Evolutionary conservation across 2,113 vertebrate species (phyloP).

Genomic region (Irena cyanogastra): DNA sequence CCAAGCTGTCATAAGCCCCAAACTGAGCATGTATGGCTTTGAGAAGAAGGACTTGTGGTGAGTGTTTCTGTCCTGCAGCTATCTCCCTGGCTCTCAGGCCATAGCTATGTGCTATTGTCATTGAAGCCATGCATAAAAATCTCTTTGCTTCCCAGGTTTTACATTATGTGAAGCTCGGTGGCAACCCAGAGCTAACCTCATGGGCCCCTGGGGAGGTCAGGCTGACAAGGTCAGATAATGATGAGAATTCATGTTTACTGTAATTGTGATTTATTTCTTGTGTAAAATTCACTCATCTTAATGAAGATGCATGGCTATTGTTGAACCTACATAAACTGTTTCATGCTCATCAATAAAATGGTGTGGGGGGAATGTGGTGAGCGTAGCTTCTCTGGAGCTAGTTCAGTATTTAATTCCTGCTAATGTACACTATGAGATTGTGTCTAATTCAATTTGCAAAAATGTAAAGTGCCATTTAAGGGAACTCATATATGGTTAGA

Average conservation of each 20-base stretch:
- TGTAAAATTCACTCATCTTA: neutral
- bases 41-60: neutral
- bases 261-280: conserved; percentile 20
- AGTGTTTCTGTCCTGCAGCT: neutral
- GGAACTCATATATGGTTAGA: neutral
- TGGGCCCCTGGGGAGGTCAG: neutral
- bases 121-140: neutral
- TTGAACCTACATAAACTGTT: neutral
- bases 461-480: conserved; percentile 10
- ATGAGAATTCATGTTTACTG: conserved; percentile 8
- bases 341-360: conserved; percentile 2
- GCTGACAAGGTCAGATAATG: neutral
- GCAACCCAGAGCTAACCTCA: neutral
- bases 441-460: conserved; percentile 49
- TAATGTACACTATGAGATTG: neutral
- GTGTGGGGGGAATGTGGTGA: neutral
- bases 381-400: neutral
- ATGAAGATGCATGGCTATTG: neutral
- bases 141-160: neutral
- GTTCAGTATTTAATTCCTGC: conserved; percentile 37
- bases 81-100: neutral
- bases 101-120: neutral
- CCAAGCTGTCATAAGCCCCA: neutral
- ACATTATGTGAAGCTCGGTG: neutral
- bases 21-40: accelerated